These are phyloP conservation scores for Propithecus perrieri DNA, from an alignment of 2,797 vertebrate species.

Conservation along the genomic window DNA sequence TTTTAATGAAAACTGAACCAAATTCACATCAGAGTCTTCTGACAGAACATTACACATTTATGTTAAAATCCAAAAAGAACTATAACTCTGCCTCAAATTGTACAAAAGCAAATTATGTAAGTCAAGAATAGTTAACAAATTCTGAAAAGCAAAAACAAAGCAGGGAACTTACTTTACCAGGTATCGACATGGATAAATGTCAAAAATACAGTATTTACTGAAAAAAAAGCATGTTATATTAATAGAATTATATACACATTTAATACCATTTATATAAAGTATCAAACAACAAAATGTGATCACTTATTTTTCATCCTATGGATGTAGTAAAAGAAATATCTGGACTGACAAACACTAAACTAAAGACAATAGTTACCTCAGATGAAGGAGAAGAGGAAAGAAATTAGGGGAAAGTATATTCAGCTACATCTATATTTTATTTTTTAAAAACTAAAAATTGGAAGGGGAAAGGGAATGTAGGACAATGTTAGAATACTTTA, in stretches of 20 bases:
- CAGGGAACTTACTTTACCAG: too few species aligned
- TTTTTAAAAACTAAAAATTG: not conserved
- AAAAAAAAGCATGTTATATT: not conserved
- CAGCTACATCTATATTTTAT: not conserved
- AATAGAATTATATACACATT: not conserved
- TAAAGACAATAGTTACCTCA: not conserved
- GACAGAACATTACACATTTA: not conserved
- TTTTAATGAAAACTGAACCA: not conserved
- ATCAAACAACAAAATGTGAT: not conserved
- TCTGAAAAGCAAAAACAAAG: not conserved
- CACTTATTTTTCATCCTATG: not conserved
- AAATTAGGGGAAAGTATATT: not conserved
- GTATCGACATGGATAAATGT: not conserved
- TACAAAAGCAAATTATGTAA: too few species aligned
- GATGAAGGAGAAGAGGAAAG: not conserved
- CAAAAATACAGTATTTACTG: not conserved
- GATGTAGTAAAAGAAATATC: constrained; percentile 4
- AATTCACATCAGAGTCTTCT: not conserved
- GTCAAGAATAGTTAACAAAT: not conserved
- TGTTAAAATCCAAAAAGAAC: constrained; percentile 17
- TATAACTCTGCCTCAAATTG: too few species aligned
- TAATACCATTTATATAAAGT: not conserved
- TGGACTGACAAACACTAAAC: not conserved
- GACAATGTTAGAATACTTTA: not conserved
- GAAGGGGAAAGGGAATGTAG: not conserved